Evolutionary conservation across 2,888 invertebrate species (phyloP).

Genomic region (Heliconius sara): DNA sequence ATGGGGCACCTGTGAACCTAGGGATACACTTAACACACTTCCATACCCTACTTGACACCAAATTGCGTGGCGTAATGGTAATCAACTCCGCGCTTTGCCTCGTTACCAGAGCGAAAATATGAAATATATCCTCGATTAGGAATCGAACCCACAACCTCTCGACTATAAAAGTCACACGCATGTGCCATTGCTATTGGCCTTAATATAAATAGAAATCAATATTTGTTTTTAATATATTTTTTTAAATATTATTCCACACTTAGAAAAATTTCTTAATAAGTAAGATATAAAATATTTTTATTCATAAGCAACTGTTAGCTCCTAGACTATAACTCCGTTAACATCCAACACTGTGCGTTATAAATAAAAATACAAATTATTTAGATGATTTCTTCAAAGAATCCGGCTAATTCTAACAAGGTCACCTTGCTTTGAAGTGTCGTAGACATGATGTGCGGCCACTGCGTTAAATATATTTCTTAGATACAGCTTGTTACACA

Average conservation of each 20-base stretch:
- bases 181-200: background rate
- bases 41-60: background rate
- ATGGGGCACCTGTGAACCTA: background rate
- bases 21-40: background rate
- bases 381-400: conserved; percentile 37
- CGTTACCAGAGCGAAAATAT: background rate
- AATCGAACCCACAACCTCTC: background rate
- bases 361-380: conserved; percentile 32
- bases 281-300: too few species aligned
- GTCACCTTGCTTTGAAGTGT: conserved; percentile 40
- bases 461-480: conserved; percentile 30
- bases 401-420: conserved; percentile 33
- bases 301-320: background rate
- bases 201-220: too few species aligned
- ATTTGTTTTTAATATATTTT: too few species aligned
- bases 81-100: too few species aligned
- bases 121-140: background rate
- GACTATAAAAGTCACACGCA: background rate
- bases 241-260: too few species aligned
- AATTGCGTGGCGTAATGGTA: background rate
- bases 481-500: conserved; percentile 8
- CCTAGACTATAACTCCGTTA: background rate
- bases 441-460: conserved; percentile 25
- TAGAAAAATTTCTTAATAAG: too few species aligned
- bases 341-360: conserved; percentile 6